Conservation (phyloP, 2,797 vertebrate genomes). For the Nothura maculosa region DNA sequence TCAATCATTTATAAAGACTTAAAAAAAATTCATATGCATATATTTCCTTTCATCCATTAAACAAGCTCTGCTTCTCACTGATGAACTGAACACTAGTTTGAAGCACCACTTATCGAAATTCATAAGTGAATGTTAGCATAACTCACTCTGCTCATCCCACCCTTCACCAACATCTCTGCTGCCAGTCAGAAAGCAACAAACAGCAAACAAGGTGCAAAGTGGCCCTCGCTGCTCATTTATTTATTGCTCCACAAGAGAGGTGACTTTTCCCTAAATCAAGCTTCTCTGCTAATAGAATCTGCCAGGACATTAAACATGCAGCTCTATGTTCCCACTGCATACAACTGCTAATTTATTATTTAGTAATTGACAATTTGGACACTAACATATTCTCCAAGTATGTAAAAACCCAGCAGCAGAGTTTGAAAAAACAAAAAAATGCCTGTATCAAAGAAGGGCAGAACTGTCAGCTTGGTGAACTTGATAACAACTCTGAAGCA, state of each 20-base stretch:
- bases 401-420: background rate
- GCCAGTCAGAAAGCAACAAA: constrained; percentile 60
- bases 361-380: background rate
- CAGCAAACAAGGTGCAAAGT: background rate
- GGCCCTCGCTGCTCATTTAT: background rate
- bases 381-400: background rate
- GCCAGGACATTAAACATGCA: background rate
- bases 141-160: background rate
- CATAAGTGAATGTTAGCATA: constrained; percentile 47
- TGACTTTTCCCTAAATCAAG: background rate
- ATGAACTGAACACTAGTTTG: constrained; percentile 58
- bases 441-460: background rate
- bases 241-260: background rate
- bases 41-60: constrained; percentile 74
- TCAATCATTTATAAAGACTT: constrained; percentile 46
- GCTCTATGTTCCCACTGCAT: background rate
- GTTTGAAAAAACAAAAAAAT: background rate
- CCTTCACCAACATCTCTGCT: constrained; percentile 7
- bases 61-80: constrained; percentile 70
- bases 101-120: constrained; percentile 76
- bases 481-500: background rate
- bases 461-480: background rate
- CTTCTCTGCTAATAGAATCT: background rate
- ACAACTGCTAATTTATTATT: background rate
- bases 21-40: constrained; percentile 70